Base-by-base conservation (phyloP, 1,140 invertebrate genomes). In the Diachasmimorpha longicaudata region DNA sequence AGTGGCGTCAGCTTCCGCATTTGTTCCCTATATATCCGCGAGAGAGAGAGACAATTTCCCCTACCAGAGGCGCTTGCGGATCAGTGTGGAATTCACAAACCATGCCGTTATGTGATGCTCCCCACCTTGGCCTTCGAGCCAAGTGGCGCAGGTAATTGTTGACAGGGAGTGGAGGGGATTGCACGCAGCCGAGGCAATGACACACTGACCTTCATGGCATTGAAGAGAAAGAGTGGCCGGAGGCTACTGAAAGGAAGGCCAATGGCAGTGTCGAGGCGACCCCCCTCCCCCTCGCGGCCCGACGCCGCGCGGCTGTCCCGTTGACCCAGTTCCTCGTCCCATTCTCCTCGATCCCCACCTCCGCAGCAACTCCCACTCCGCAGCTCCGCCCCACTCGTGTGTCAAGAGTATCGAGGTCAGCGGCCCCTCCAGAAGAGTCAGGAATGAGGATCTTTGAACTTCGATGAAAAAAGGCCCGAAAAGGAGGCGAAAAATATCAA, bases 191-290 rank as follows among this genome's bases (percentile, higher is more conserved):
- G 77, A 81, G 81, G 79, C 69, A 83, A 74, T 78, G 84, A 82
- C 85, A 79, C 75, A 86, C 79, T 87, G 72, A 83, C 85, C 85
- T 83, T 85, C 76, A 84, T 86, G 39, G 42, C 10, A 66, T 36
- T 39, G 55, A 63, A 31, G 63, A 72, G 9, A 31, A 73, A 36
- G 37, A n/a, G n/a, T 19, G 70, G 70, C 21, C 67, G 9, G 67
- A 68, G 67, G 72, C 55, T 67, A 68, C 23, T 42, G 44, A 70
- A 58, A 23, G 42, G 21, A 48, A 58, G 72, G 67, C 83, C 84
- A 85, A 84, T 85, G 77, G 74, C 25, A 77, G 55, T 66, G 66
- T 67, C 67, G 66, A 81, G 74, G 25, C 39, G 69, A 73, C 76
- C 76, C 79, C 31, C 80, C 83, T 11, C 70, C 36, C n/a, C n/a